Base-by-base conservation (phyloP, 2,888 invertebrate genomes). In the Maniola hyperantus region DNA sequence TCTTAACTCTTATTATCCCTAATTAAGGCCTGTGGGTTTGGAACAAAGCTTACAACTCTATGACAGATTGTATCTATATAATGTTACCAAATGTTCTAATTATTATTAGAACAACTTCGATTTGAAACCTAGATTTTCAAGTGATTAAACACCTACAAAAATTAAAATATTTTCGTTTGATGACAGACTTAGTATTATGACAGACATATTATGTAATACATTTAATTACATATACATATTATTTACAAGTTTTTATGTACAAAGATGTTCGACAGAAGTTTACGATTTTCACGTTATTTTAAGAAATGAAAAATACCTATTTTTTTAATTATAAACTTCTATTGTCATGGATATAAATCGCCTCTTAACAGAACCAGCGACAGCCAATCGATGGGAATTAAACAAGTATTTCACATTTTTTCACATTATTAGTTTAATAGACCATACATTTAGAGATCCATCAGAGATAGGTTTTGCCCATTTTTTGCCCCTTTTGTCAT, bases 11-110 rank as follows among this genome's bases (percentile, higher is more conserved):
- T 7, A 58, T 15, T 44, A 26, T 42, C 44, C 26, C 20, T 13
- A 18, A 13, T 82, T 85, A 88, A 88, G 88, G 88, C 88, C 85
- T 85, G 83, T 83, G 76, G 62, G 44, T 62, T 62, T 62, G 62
- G 42, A 63, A 57, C 26, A 63, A 63, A 66, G 65, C 33, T 68
- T 48, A 59, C 10, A 39, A n/a, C 7, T 15, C 15, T 36, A 39
- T n/a, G 8, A 36, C 8, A 42, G 13, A 33, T 33, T 13, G 6
- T 7, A 50, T n/a, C 50, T 20, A 50, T 10, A 20, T 50, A 50
- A 6, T 46, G n/a, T 50, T 10, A 50, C 18, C 13, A 34, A 33
- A 13, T 33, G 33, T 51, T 13, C 51, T 26, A 51, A n/a, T n/a
- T n/a, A n/a, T n/a, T n/a, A n/a, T n/a, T n/a, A n/a, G n/a, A n/a